Percentiles rank a stretch among this genome's conserved stretches.
These are phyloP conservation scores for Polypterus senegalus DNA, from an alignment of 2,113 vertebrate species.

Conservation along the genomic window DNA sequence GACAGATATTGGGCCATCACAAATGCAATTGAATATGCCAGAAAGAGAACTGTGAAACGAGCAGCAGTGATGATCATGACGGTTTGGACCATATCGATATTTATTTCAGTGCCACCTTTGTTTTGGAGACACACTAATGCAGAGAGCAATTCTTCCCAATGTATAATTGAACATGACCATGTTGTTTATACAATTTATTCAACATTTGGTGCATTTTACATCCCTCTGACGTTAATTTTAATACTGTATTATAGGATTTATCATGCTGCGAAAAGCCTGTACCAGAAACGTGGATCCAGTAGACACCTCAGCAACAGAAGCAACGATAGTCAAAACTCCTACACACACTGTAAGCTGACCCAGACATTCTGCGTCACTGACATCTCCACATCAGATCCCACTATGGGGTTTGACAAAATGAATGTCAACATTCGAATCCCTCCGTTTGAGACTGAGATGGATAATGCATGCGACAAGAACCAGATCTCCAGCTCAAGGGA, in stretches of 20 bases:
- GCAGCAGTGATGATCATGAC: constrained; percentile 59
- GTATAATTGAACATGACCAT: constrained; percentile 69
- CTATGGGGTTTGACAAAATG: constrained; percentile 53
- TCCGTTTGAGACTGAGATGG: constrained; percentile 49
- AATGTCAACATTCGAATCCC: constrained; percentile 36
- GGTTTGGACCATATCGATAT: constrained; percentile 69
- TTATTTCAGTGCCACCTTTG: constrained; percentile 73
- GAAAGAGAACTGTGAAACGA: constrained; percentile 61
- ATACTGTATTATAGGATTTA: constrained; percentile 82
- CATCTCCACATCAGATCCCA: constrained; percentile 60
- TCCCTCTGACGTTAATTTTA: constrained; percentile 73
- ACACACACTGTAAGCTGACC: constrained; percentile 57
- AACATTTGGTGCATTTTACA: constrained; percentile 75
- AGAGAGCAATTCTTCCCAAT: constrained; percentile 38
- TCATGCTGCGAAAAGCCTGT: constrained; percentile 68
- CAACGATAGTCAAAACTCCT: constrained; percentile 65
- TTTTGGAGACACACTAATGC: constrained; percentile 63
- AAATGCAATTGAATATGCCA: constrained; percentile 66
- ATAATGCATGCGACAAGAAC: constrained; percentile 49
- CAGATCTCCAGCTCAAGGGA: constrained; percentile 68
- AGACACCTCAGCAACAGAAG: constrained; percentile 69
- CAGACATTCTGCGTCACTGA: constrained; percentile 70
- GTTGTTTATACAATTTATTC: constrained; percentile 78
- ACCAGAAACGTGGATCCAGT: constrained; percentile 74
- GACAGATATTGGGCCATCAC: constrained; percentile 88